phyloP scores from a whole-genome alignment of 2,797 vertebrate genomes.

The Dallia pectoralis region DNA sequence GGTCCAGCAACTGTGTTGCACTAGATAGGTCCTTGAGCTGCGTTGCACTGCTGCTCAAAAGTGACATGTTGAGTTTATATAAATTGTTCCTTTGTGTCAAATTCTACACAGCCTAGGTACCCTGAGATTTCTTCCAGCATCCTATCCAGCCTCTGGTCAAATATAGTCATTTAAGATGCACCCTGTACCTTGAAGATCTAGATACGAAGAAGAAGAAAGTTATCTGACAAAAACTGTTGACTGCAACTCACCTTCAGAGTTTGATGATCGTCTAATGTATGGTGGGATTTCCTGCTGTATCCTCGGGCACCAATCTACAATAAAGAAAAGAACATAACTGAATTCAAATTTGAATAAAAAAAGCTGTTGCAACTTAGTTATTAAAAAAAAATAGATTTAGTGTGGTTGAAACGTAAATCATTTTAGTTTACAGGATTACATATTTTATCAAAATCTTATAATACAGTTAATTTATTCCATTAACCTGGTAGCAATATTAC shows the following conservation, averaged over 20 bases:
- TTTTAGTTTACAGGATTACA: constrained; percentile 49
- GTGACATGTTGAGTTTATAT: background rate
- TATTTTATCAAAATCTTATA: constrained; percentile 65
- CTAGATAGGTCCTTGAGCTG: background rate
- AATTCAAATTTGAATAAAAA: constrained; percentile 12
- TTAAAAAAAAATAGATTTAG: constrained; percentile 40
- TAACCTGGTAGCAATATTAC: constrained; percentile 62
- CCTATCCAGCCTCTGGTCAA: too few relatives aligned
- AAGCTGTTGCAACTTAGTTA: constrained; percentile 5
- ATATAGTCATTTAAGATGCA: too few relatives aligned
- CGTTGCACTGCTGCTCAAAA: background rate
- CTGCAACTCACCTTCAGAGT: constrained; percentile 49
- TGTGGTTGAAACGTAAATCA: constrained; percentile 37
- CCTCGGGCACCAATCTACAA: constrained; percentile 45
- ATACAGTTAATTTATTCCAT: constrained; percentile 66
- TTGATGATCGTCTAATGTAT: constrained; percentile 20
- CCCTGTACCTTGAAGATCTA: background rate
- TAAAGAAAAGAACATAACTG: constrained; percentile 45
- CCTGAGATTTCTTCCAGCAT: too few relatives aligned
- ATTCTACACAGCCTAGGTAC: too few relatives aligned
- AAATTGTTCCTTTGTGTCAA: too few relatives aligned
- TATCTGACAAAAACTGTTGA: background rate
- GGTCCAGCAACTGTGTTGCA: background rate
- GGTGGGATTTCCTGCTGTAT: constrained; percentile 14
- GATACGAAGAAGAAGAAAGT: background rate